Percentiles rank a stretch among this genome's conserved stretches.
Evolutionary conservation across 2,113 vertebrate genomes (phyloP).

Genomic region (Pachycephala philippinensis): DNA sequence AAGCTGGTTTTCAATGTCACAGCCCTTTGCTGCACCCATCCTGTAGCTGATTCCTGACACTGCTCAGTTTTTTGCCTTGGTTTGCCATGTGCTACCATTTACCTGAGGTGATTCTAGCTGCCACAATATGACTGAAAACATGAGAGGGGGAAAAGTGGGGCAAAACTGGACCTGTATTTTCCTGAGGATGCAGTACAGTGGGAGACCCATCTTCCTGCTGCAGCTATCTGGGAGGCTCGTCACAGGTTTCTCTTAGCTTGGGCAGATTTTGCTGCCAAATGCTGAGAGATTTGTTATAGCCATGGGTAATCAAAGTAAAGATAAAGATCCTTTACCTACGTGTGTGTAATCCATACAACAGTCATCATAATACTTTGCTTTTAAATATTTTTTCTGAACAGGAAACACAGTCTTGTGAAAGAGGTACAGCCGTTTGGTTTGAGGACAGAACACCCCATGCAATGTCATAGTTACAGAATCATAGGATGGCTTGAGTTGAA

Average conservation of each 20-base stretch:
- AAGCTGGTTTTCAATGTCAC: neutral
- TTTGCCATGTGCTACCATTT: neutral
- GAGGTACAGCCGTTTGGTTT: neutral
- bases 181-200: neutral
- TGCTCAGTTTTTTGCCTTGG: neutral
- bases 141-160: neutral
- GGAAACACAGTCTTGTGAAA: neutral
- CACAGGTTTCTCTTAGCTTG: neutral
- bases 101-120: neutral
- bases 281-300: neutral
- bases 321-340: neutral
- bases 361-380: neutral
- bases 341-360: neutral
- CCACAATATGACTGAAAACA: neutral
- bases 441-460: neutral
- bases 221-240: neutral
- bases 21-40: neutral
- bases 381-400: neutral
- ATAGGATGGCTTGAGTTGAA: neutral
- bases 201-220: neutral
- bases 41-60: neutral
- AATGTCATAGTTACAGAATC: neutral
- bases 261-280: neutral
- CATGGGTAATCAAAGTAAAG: neutral
- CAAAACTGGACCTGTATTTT: neutral